phyloP scores from a whole-genome alignment of 1,140 invertebrate genomes.

The Metaphire vulgaris region DNA sequence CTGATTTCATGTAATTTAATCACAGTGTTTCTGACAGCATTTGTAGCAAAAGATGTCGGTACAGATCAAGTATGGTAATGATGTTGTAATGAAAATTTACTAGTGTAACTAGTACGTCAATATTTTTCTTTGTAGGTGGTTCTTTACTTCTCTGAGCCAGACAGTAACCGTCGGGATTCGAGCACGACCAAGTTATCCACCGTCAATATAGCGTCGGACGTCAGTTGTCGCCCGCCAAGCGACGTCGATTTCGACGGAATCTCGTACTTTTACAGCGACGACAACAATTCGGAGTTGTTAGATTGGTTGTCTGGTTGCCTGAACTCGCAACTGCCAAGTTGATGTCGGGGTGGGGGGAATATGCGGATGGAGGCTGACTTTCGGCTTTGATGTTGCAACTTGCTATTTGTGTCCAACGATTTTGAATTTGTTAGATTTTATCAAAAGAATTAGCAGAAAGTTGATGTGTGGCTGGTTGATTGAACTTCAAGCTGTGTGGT shows the following conservation, averaged over 20 bases:
- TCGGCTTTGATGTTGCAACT: too few relatives aligned
- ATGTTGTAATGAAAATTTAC: neutral
- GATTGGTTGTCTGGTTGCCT: neutral
- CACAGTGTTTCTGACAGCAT: neutral
- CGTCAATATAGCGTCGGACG: neutral
- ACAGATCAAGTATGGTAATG: neutral
- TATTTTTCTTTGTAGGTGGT: neutral
- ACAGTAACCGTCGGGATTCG: neutral
- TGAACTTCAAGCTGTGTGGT: too few relatives aligned
- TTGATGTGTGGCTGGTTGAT: too few relatives aligned
- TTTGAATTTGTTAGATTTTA: too few relatives aligned
- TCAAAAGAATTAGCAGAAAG: too few relatives aligned
- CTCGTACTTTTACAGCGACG: neutral
- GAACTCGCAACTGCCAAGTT: neutral
- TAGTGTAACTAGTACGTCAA: neutral
- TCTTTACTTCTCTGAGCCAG: neutral
- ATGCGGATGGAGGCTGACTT: too few relatives aligned
- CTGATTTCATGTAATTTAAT: neutral
- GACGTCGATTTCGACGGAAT: neutral
- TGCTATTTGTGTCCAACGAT: too few relatives aligned
- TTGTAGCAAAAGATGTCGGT: neutral
- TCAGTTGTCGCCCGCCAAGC: neutral
- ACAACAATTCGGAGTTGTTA: neutral
- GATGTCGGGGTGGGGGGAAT: too few relatives aligned
- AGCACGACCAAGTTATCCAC: neutral